Evolutionary conservation across 2,797 vertebrate species (phyloP), one percentile per base, ranked within the genome.

Genomic region (Sorex maritimensis): DNA sequence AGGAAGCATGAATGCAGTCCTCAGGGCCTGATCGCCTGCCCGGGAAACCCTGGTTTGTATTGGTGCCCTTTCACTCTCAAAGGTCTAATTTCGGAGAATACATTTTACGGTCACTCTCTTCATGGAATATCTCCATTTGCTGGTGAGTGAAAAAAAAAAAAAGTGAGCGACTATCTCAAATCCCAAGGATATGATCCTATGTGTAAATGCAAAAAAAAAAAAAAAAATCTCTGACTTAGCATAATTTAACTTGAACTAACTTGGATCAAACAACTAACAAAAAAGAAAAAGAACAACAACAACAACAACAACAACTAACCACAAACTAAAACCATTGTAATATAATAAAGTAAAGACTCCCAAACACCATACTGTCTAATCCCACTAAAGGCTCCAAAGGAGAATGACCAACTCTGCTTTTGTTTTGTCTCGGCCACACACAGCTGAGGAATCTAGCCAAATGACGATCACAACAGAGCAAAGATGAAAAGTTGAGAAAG

Each of bases 201-300:
- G 2, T 28, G 10, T 38, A 55, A 38, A 58, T 69, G 4, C 49
- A 82, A 75, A 86, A 82, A 34, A 34, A 34, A 34, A 34, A 34
- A 75, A 88, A 28, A 24, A 88, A 81, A 84, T 92, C n/a, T 81
- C 67, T 69, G 69, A 58, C 23, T 13, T 81, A 58, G 26, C 13
- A 8, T 55, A 44, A 49, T 77, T 93, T 88, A 65, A 3, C 58
- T 86, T 74, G 93, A 55, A 84, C 19, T 73, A 69, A 87, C 71
- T 87, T 89, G 34, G 41, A 89, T 41, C 67, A 81, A 28, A 81
- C 26, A 82, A 87, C 63, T 44, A 81, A 92, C 38, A 83, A n/a
- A 82, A 89, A 91, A 34, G 86, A 73, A n/a, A 81, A 52, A 93
- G 81, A 77, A 46, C 80, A 92, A 15, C 83, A 92, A 19, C 41